Evolutionary conservation across 2,888 invertebrate species (phyloP), one percentile per base, ranked within the genome.

Genomic region (Caenorhabditis macrosperma): DNA sequence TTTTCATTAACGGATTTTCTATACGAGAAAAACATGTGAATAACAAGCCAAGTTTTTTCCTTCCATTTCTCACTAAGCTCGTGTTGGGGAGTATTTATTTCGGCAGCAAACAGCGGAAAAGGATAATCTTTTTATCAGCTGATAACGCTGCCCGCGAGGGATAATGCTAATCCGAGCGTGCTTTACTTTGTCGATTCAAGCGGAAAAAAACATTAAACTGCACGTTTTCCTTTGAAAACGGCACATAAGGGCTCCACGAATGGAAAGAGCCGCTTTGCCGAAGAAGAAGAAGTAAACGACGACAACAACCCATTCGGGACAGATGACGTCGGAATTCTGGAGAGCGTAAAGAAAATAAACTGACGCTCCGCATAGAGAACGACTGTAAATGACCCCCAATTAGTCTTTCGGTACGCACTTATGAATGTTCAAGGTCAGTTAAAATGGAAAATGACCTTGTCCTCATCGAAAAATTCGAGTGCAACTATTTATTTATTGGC

Each of bases 281-380:
- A 50, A 26, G 24, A 50, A 2, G 5, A 22, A 46, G 22, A 46
- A 44, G 17, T 4, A 44, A 1, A 2, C 7, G 46, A 33, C 30
- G 35, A 55, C 33, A 33, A 55, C 30, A 55, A 28, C 15, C 28
- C 26, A 12, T 30, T 33, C 33, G 6, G 33, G 10, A 10, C 33
- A 33, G 54, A 55, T 55, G 55, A 55, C 55, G 55, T 55, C 35
- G 55, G 55, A 55, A 55, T 55, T n/a, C 30, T 30, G 30, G 3
- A 52, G 52, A 10, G 28, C 5, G 6, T 5, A 44, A 15, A 44
- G 15, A 20, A 48, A n/a, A n/a, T n/a, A n/a, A n/a, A n/a, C n/a
- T n/a, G n/a, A n/a, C n/a, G n/a, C n/a, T n/a, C n/a, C n/a, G n/a
- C n/a, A 48, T 20, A 20, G 20, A 55, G 55, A 55, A 55, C 26